A percentile compares a stretch with the other conserved stretches of the same genome.
These are phyloP conservation scores for Desoria tigrina DNA, from an alignment of 2,888 invertebrate genomes.

Conservation along the genomic window DNA sequence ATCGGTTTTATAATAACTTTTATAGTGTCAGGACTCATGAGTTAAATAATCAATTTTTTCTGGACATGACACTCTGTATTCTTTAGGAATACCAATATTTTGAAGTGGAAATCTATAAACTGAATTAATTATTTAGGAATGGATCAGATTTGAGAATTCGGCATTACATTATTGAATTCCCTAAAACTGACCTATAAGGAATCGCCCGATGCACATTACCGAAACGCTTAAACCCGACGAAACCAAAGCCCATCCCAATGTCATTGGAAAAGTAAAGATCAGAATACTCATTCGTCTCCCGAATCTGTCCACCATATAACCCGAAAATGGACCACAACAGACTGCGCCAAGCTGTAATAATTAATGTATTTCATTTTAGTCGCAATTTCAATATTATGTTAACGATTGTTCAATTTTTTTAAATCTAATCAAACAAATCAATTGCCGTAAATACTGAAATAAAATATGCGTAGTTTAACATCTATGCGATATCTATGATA, in stretches of 20 bases:
- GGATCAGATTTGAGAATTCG: background rate
- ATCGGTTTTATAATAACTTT: background rate
- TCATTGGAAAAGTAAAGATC: slow-evolving; percentile 55
- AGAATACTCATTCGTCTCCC: slow-evolving; percentile 40
- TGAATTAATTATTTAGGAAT: too few relatives aligned
- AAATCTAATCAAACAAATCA: too few relatives aligned
- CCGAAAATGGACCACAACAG: slow-evolving; percentile 43
- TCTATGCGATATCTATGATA: too few relatives aligned
- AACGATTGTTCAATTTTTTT: too few relatives aligned
- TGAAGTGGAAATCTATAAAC: too few relatives aligned
- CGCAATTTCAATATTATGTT: too few relatives aligned
- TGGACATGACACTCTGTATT: too few relatives aligned
- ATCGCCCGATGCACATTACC: slow-evolving; percentile 61
- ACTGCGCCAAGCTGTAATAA: slow-evolving; percentile 26
- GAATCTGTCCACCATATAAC: slow-evolving; percentile 38
- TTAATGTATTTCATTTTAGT: too few relatives aligned
- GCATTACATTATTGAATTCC: background rate
- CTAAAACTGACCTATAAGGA: slow-evolving; percentile 39
- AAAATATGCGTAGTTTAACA: too few relatives aligned
- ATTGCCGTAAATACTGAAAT: too few relatives aligned
- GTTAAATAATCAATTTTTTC: too few relatives aligned
- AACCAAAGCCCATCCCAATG: slow-evolving; percentile 57
- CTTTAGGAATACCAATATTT: background rate
- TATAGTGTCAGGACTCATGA: too few relatives aligned
- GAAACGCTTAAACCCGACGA: slow-evolving; percentile 49